Percentiles rank a stretch among this genome's conserved stretches.
phyloP scores from a whole-genome alignment of 2,888 invertebrate species.

The Dendrolimus houi region DNA sequence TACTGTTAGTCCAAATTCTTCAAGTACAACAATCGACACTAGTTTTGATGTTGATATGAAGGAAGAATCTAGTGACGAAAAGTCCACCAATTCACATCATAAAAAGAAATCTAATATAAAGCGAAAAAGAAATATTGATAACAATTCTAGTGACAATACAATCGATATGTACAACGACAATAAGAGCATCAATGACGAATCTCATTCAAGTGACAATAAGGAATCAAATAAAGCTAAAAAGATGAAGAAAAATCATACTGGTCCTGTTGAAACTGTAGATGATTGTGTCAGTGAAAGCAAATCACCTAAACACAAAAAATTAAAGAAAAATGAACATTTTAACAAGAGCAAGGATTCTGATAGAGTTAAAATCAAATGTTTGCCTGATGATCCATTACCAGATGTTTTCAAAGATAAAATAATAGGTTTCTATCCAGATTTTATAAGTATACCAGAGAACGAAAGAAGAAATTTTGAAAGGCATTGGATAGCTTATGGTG shows the following conservation, averaged over 20 bases:
- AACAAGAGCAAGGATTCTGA: conserved; percentile 8
- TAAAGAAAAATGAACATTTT: conserved; percentile 8
- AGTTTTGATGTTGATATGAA: not conserved
- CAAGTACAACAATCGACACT: not conserved
- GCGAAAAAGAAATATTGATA: not conserved
- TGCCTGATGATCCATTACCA: conserved; percentile 51
- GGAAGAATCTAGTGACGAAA: not conserved
- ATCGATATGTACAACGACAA: not conserved
- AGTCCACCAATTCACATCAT: not conserved
- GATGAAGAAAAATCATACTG: no score
- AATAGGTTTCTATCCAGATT: conserved; percentile 65
- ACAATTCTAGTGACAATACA: not conserved
- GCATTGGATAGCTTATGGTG: conserved; percentile 81
- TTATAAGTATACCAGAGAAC: conserved; percentile 51
- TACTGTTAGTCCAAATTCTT: not conserved
- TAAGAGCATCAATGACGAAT: not conserved
- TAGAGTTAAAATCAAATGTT: conserved; percentile 15
- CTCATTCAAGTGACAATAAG: not conserved
- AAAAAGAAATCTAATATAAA: not conserved
- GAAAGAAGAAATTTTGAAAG: conserved; percentile 60
- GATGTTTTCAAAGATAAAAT: conserved; percentile 46
- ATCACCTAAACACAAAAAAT: conserved; percentile 1
- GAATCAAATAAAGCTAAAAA: no score
- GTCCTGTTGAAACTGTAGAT: no score
- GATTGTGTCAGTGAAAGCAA: not conserved